Percentiles rank a stretch among this genome's conserved stretches.
These are phyloP conservation scores for Reticulitermes lucifugus DNA, from an alignment of 2,888 invertebrate species.

Conservation along the genomic window DNA sequence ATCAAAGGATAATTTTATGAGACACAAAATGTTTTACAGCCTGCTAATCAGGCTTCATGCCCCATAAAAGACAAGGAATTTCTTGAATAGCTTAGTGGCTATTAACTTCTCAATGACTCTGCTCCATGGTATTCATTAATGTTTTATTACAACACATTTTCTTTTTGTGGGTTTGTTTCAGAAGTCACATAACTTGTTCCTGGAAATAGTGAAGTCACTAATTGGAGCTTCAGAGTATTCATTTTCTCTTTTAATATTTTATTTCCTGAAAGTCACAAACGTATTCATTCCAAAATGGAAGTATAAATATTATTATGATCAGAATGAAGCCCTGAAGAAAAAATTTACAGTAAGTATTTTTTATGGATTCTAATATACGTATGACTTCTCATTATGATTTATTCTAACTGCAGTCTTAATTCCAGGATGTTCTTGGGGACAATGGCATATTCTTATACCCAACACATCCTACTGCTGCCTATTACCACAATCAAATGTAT, in stretches of 20 bases:
- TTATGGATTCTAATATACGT: not conserved
- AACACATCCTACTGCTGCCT: slow-evolving; percentile 70
- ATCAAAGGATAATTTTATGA: too few species aligned
- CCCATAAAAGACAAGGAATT: too few species aligned
- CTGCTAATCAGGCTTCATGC: too few species aligned
- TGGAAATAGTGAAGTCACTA: slow-evolving; percentile 47
- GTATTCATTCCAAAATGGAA: slow-evolving; percentile 63
- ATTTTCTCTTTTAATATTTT: slow-evolving; percentile 66
- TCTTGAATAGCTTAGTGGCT: not conserved
- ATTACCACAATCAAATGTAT: slow-evolving; percentile 71
- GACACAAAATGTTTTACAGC: too few species aligned
- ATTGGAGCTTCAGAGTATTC: slow-evolving; percentile 64
- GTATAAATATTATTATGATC: slow-evolving; percentile 58
- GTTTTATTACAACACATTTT: not conserved
- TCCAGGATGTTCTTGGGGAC: slow-evolving; percentile 66
- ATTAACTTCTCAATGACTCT: not conserved
- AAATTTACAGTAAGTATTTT: slow-evolving; percentile 62
- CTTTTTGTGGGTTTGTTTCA: slow-evolving; percentile 36
- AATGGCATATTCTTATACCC: slow-evolving; percentile 74
- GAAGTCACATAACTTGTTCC: slow-evolving; percentile 43
- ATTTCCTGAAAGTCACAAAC: slow-evolving; percentile 62
- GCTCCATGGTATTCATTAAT: not conserved
- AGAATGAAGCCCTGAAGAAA: slow-evolving; percentile 61
- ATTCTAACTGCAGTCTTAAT: not conserved
- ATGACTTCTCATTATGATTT: not conserved